Evolutionary conservation across 2,113 vertebrate genomes (phyloP).

Genomic region (Abramis brama): DNA sequence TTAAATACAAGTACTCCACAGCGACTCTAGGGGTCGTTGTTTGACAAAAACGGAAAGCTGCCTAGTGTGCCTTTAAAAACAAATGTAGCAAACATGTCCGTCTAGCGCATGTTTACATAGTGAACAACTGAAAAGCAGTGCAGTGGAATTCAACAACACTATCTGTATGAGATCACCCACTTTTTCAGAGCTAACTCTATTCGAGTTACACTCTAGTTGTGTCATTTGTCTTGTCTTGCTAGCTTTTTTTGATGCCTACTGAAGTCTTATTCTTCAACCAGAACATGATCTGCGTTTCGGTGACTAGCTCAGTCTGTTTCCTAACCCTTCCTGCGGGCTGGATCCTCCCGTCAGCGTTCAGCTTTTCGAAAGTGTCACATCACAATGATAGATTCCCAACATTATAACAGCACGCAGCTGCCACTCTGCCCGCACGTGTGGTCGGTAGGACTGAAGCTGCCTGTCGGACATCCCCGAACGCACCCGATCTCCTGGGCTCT

Average conservation of each 20-base stretch:
- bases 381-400: conserved; percentile 74
- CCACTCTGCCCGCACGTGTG: conserved; percentile 60
- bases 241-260: conserved; percentile 5
- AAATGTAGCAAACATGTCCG: neutral
- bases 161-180: neutral
- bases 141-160: neutral
- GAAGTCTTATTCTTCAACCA: conserved; percentile 24
- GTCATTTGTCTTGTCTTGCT: neutral
- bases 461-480: conserved; percentile 68
- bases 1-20: too few relatives aligned
- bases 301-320: conserved; percentile 27
- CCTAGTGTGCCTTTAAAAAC: too few relatives aligned
- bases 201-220: neutral
- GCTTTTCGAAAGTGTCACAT: conserved; percentile 34
- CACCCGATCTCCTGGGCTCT: conserved; percentile 70
- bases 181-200: neutral
- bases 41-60: too few relatives aligned
- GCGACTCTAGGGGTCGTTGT: too few relatives aligned
- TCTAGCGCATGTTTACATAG: neutral
- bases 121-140: neutral
- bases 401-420: conserved; percentile 62
- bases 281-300: conserved; percentile 7
- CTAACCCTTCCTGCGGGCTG: conserved; percentile 6
- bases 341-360: conserved; percentile 16
- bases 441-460: conserved; percentile 66